These are phyloP conservation scores for Lepidocyrtoides sp. DNA, from an alignment of 2,888 invertebrate genomes.

Conservation along the genomic window DNA sequence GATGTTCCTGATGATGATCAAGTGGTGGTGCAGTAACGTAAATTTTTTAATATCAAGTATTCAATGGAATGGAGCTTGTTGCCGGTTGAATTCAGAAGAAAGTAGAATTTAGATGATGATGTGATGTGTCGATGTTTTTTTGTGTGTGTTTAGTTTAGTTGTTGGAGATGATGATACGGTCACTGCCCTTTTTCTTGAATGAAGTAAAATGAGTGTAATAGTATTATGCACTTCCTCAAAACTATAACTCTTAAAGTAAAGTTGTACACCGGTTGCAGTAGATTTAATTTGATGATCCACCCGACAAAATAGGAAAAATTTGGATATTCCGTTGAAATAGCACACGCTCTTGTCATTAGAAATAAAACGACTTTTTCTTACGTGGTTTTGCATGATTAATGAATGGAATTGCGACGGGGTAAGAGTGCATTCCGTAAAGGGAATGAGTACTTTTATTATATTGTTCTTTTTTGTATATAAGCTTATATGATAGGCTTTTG, in stretches of 20 bases:
- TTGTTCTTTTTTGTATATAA: no score
- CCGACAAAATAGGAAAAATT: background rate
- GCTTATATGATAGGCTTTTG: no score
- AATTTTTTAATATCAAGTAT: slow-evolving; percentile 12
- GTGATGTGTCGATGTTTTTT: background rate
- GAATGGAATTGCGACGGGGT: slow-evolving; percentile 26
- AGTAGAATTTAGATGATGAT: slow-evolving; percentile 3
- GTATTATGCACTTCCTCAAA: background rate
- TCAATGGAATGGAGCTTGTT: slow-evolving; percentile 42
- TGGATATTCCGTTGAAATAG: slow-evolving; percentile 43
- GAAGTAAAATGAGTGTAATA: background rate
- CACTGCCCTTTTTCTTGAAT: slow-evolving; percentile 49
- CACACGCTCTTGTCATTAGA: slow-evolving; percentile 61
- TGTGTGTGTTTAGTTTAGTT: slow-evolving; percentile 26
- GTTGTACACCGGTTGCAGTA: no score
- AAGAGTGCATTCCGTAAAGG: background rate
- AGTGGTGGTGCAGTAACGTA: slow-evolving; percentile 3
- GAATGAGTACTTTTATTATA: no score
- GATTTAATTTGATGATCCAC: slow-evolving; percentile 10
- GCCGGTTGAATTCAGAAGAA: slow-evolving; percentile 32
- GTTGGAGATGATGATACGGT: slow-evolving; percentile 51
- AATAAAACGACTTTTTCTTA: slow-evolving; percentile 1
- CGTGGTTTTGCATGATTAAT: slow-evolving; percentile 55
- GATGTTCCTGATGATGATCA: slow-evolving; percentile 21
- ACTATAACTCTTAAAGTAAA: background rate